phyloP scores from a whole-genome alignment of 2,113 vertebrate species.

The Marmota monax region DNA sequence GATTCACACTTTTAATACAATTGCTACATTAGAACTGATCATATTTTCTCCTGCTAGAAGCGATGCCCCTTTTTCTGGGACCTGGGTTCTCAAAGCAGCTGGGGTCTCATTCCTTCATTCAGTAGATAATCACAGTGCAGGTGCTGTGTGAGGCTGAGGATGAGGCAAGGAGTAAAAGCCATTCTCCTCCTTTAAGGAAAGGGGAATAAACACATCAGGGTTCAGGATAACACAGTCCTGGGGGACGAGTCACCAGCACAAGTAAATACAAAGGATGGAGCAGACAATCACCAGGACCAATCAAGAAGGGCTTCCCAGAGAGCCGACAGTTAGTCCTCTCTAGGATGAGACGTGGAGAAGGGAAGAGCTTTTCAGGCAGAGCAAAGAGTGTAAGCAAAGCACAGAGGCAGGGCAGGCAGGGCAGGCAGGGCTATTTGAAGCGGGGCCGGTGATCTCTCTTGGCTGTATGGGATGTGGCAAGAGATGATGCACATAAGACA shows the following conservation, averaged over 20 bases:
- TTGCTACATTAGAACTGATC: not conserved
- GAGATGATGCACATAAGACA: not conserved
- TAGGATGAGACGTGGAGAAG: not conserved
- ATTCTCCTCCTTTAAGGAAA: not conserved
- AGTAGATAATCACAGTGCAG: not conserved
- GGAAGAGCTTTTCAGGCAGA: not conserved
- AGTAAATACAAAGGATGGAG: not conserved
- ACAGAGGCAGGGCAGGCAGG: not conserved
- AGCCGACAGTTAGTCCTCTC: not conserved
- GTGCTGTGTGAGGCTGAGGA: not conserved
- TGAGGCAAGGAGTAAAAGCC: not conserved
- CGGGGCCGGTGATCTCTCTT: not conserved
- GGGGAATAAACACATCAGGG: not conserved
- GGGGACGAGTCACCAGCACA: not conserved
- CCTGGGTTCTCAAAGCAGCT: not conserved
- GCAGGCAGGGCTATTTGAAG: not conserved
- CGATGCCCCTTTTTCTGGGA: not conserved
- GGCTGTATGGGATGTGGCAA: not conserved
- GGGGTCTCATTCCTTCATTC: not conserved
- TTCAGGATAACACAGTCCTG: not conserved
- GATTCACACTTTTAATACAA: not conserved
- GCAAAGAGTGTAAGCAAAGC: not conserved
- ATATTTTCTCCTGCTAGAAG: not conserved
- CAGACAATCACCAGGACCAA: not conserved
- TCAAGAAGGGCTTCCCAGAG: constrained; percentile 15